phyloP scores from a whole-genome alignment of 2,888 invertebrate species.

The Papilio gigon region DNA sequence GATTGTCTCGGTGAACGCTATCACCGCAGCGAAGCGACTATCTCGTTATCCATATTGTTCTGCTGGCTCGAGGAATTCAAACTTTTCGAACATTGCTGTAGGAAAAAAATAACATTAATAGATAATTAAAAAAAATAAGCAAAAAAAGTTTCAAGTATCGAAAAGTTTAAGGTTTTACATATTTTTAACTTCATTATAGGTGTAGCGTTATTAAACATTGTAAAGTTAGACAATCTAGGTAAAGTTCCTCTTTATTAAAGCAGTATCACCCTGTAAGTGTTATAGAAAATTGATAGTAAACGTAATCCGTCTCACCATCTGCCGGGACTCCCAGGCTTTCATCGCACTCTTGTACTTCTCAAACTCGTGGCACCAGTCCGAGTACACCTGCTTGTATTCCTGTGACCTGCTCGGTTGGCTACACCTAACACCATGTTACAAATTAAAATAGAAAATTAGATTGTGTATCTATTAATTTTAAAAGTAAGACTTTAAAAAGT shows the following conservation, averaged over 20 bases:
- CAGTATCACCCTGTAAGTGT: neutral
- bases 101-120: constrained; percentile 56
- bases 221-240: too few species aligned
- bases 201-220: too few species aligned
- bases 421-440: constrained; percentile 66
- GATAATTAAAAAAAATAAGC: constrained; percentile 40
- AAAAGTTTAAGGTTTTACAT: too few species aligned
- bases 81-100: constrained; percentile 81
- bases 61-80: constrained; percentile 78
- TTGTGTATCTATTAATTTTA: too few species aligned
- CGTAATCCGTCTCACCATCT: constrained; percentile 74
- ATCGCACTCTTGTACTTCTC: constrained; percentile 86
- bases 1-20: constrained; percentile 69
- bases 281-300: constrained; percentile 1
- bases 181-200: too few species aligned
- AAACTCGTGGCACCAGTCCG: constrained; percentile 88
- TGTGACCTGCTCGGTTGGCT: constrained; percentile 82
- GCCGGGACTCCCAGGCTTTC: constrained; percentile 84
- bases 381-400: constrained; percentile 84
- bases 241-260: too few species aligned
- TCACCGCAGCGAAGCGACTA: constrained; percentile 80
- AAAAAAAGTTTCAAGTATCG: neutral
- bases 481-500: too few species aligned
- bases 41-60: constrained; percentile 80
- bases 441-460: constrained; percentile 16